Base-by-base conservation (phyloP, 1,140 invertebrate genomes). In the Euglossa dilemma region DNA sequence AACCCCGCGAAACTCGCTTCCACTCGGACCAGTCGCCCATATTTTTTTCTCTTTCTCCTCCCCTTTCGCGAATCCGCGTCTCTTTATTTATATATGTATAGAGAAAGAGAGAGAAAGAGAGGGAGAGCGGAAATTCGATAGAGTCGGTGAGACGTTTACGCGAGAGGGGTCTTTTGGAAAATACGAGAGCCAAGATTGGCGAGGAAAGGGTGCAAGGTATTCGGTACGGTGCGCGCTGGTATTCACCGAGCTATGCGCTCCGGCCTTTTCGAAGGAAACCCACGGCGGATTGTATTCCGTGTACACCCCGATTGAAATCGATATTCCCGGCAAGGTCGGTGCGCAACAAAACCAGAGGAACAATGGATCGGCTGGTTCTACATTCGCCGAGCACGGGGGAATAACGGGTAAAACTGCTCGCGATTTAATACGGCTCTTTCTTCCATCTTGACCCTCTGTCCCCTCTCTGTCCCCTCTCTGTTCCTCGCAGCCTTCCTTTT, bases 261-360 rank as follows among this genome's bases (percentile, higher is more conserved):
- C 36, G 61, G 57, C 25, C 85, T 89, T 89, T 86, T 78, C 77
- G 81, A 85, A 69, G 79, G 79, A 87, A 84, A 90, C 86, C 81
- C 77, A 82, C 86, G 61, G 85, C 84, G 91, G 91, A 92, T 93
- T 92, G 90, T 91, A 86, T 90, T 91, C 89, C 91, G 85, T 84
- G 75, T 89, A 90, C 85, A 87, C 84, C 78, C 80, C 87, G 91
- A 92, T 91, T 91, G 92, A 93, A 93, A 93, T 93, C 89, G 90
- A 93, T 92, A 92, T 90, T 92, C 89, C 70, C 70, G 64, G 88
- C 89, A 91, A 92, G 90, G 89, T 88, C 90, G 87, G 81, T 28
- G 76, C 70, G 79, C 90, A 92, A 91, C 84, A 85, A 92, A 92
- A 91, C 87, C 86, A 88, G 72, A 85, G 73, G 81, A 91, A 91